Percentiles rank a stretch among this genome's conserved stretches.
These are phyloP conservation scores for Sphenodon punctatus DNA, from an alignment of 2,797 vertebrate genomes.

Conservation along the genomic window DNA sequence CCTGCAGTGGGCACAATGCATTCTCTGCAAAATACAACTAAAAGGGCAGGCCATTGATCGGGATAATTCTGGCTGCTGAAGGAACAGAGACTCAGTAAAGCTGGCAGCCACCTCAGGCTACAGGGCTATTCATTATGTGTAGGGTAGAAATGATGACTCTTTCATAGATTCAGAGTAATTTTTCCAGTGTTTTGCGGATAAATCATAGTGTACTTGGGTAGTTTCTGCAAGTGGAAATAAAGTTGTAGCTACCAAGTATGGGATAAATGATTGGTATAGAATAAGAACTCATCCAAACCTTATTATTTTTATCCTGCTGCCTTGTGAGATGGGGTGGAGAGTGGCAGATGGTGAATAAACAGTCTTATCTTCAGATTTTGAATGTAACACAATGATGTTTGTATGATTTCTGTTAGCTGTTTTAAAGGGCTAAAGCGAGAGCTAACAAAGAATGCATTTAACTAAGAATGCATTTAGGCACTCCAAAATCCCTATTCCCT, in stretches of 20 bases:
- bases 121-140: accelerated
- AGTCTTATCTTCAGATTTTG: neutral
- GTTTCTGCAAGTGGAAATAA: neutral
- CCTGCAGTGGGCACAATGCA: neutral
- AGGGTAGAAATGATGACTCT: neutral
- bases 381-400: neutral
- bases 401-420: neutral
- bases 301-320: neutral
- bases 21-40: neutral
- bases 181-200: neutral
- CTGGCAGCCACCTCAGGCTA: neutral
- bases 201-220: neutral
- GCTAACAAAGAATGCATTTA: too few species aligned
- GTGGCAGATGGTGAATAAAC: neutral
- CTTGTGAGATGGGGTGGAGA: neutral
- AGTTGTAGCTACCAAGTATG: neutral
- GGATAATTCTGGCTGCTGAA: neutral
- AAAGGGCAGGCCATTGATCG: neutral
- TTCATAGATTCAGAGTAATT: accelerated
- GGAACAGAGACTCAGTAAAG: neutral
- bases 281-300: neutral
- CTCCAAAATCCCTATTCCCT: too few species aligned
- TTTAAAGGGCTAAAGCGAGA: neutral
- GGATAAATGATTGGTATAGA: neutral
- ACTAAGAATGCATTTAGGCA: too few species aligned